Evolutionary conservation across 1,140 invertebrate genomes (phyloP).

Genomic region (Telenomus remus): DNA sequence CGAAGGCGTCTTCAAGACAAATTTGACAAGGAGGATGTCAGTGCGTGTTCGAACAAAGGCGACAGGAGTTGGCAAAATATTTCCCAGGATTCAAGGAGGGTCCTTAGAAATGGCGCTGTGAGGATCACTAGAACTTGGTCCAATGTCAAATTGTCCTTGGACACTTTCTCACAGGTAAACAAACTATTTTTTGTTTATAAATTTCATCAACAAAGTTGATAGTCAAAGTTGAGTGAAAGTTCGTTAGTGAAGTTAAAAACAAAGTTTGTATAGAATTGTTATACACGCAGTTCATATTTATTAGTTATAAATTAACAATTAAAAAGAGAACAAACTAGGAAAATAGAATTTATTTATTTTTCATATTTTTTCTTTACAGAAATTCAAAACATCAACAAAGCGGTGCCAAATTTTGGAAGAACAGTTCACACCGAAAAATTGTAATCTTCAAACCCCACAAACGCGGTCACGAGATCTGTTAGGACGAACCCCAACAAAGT

Average conservation of each 20-base stretch:
- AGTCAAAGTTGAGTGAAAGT: no score
- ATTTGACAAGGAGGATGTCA: constrained; percentile 71
- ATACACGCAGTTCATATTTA: no score
- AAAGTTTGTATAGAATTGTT: no score
- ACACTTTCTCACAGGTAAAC: constrained; percentile 78
- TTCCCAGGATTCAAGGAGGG: constrained; percentile 73
- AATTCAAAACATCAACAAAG: constrained; percentile 77
- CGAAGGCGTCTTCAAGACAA: constrained; percentile 71
- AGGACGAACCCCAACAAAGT: constrained; percentile 79
- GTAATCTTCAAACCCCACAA: constrained; percentile 73
- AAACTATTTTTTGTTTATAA: not conserved
- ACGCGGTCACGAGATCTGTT: constrained; percentile 75
- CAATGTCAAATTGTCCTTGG: constrained; percentile 76
- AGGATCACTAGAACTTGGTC: constrained; percentile 78
- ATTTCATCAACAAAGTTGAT: no score
- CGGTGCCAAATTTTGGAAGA: constrained; percentile 78
- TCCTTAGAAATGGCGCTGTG: constrained; percentile 75
- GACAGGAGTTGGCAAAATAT: constrained; percentile 71
- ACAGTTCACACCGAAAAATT: constrained; percentile 73
- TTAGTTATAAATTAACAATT: no score
- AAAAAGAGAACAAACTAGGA: no score
- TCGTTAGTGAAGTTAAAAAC: no score
- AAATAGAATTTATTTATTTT: constrained; percentile 5
- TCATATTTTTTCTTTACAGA: constrained; percentile 51
- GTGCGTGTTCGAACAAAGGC: constrained; percentile 52